Evolutionary conservation across 1,140 invertebrate species (phyloP).

Genomic region (Macrostomum lignano): DNA sequence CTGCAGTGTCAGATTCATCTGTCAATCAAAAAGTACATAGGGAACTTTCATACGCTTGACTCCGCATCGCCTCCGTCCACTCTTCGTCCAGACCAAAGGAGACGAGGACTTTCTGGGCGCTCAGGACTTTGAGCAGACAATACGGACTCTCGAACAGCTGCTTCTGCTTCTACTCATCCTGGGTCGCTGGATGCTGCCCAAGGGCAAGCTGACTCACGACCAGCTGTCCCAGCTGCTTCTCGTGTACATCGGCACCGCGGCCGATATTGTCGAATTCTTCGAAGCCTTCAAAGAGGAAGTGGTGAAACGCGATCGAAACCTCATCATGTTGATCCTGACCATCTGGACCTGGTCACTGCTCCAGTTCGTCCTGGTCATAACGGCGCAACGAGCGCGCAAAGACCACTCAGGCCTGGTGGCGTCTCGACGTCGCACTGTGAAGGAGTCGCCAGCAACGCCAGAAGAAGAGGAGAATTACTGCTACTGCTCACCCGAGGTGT

Average conservation of each 20-base stretch:
- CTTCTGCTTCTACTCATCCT: conserved; percentile 63
- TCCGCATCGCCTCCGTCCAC: no score
- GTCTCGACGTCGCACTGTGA: neutral
- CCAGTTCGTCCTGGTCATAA: conserved; percentile 61
- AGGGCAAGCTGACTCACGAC: conserved; percentile 52
- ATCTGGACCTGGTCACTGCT: conserved; percentile 47
- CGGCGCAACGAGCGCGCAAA: conserved; percentile 49
- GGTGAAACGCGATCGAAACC: conserved; percentile 15
- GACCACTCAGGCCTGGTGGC: conserved; percentile 1
- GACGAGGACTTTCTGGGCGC: neutral
- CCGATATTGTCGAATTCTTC: conserved; percentile 80
- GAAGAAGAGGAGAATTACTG: neutral
- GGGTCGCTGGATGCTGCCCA: conserved; percentile 56
- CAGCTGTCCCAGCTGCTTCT: conserved; percentile 61
- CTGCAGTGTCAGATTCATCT: no score
- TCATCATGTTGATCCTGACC: conserved; percentile 18
- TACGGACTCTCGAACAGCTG: conserved; percentile 57
- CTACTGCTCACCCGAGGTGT: conserved; percentile 9
- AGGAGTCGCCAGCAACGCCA: no score
- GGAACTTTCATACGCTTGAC: no score
- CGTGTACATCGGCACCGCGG: conserved; percentile 46
- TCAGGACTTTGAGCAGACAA: conserved; percentile 32
- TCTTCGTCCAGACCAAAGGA: neutral
- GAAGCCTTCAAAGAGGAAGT: conserved; percentile 43
- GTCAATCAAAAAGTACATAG: no score